phyloP scores from a whole-genome alignment of 2,113 vertebrate genomes.

The Oreochromis niloticus region DNA sequence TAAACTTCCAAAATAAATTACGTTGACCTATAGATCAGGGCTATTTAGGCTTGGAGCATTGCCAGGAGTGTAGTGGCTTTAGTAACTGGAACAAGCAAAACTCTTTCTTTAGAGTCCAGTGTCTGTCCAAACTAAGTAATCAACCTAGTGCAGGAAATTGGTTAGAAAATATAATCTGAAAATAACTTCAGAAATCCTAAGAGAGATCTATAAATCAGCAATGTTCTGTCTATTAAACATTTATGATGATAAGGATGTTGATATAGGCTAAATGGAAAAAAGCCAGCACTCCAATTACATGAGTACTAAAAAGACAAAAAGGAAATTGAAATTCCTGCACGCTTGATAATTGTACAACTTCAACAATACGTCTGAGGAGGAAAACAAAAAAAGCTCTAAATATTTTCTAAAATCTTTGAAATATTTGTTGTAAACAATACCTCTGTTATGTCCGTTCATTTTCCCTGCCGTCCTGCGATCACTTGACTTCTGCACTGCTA shows the following conservation, averaged over 20 bases:
- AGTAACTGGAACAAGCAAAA: neutral
- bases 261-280: neutral
- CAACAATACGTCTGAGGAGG: rapidly evolving
- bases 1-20: neutral
- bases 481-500: too few species aligned
- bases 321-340: neutral
- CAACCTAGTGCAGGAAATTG: rapidly evolving
- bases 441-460: too few species aligned
- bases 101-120: neutral
- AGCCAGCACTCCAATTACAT: neutral
- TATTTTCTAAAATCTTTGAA: too few species aligned
- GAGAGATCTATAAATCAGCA: rapidly evolving
- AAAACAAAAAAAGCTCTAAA: neutral
- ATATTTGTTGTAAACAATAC: too few species aligned
- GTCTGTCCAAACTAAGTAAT: neutral
- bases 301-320: too few species aligned
- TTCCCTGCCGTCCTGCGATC: too few species aligned
- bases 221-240: neutral
- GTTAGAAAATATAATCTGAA: neutral
- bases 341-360: neutral
- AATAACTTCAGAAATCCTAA: rapidly evolving
- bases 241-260: neutral
- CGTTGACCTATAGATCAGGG: rapidly evolving
- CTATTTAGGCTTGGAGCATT: neutral
- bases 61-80: neutral